Evolutionary conservation across 2,113 vertebrate genomes (phyloP).

Genomic region (Nanorana parkeri): DNA sequence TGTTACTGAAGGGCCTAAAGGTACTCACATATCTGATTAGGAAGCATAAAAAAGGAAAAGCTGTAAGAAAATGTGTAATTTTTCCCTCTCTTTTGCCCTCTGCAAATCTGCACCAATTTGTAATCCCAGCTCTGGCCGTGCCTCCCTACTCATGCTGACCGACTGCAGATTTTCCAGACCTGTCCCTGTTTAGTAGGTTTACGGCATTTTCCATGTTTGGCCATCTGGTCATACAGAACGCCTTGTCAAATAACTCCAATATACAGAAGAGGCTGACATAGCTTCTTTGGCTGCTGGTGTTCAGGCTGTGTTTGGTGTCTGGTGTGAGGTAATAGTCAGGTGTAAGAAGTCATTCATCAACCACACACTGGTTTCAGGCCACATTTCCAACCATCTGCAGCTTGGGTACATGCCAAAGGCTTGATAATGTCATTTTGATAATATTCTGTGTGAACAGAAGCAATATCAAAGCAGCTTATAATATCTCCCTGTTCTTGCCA

Average conservation of each 20-base stretch:
- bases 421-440: slow-evolving; percentile 60
- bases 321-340: slow-evolving; percentile 74
- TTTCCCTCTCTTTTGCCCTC: slow-evolving; percentile 9
- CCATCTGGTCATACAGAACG: slow-evolving; percentile 70
- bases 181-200: slow-evolving; percentile 55
- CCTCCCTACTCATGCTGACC: slow-evolving; percentile 26
- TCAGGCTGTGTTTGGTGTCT: slow-evolving; percentile 68
- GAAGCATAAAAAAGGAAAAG: not conserved
- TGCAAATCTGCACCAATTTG: slow-evolving; percentile 33
- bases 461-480: not conserved
- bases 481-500: too few species aligned
- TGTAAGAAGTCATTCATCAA: slow-evolving; percentile 74
- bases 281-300: slow-evolving; percentile 64
- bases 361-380: slow-evolving; percentile 70
- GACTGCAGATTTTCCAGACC: slow-evolving; percentile 19
- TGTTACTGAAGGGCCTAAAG: not conserved
- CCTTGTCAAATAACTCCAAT: slow-evolving; percentile 63
- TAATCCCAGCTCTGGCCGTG: not conserved
- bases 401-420: slow-evolving; percentile 66
- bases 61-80: not conserved
- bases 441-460: slow-evolving; percentile 63
- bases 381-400: slow-evolving; percentile 73
- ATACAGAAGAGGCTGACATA: slow-evolving; percentile 60
- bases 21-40: not conserved
- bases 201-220: slow-evolving; percentile 61